Base-by-base conservation (phyloP, 2,797 vertebrate genomes). In the Synanceia verrucosa region DNA sequence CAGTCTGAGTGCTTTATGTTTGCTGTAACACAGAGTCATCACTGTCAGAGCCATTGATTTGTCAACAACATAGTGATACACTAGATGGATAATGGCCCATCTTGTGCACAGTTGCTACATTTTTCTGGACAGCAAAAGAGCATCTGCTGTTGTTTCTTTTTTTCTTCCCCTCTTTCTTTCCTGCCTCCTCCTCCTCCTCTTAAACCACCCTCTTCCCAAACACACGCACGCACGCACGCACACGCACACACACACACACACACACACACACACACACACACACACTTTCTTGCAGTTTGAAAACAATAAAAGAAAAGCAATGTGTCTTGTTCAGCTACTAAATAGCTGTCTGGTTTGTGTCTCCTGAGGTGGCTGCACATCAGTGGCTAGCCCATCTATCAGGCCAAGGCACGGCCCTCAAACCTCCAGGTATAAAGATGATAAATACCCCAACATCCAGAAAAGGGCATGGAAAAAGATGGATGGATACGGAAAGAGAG, bases 321-420 rank as follows among this genome's bases (percentile, higher is more conserved):
- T 93, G 92, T 91, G 92, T 94, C 93, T 94, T 93, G 90, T 89
- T 93, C 92, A 91, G 90, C 79, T 90, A 86, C 92, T 94, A 93
- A 95, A 95, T 93, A 93, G 92, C 91, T 92, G 93, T 94, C 93
- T 93, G 88, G 87, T 91, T 89, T 87, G 89, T 84, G 91, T 91
- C 91, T 92, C 90, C 89, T 83, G 89, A 93, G 92, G 92, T 91
- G 91, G 92, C 82, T 91, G 89, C 92, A 91, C 92, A 92, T 91
- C 91, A 91, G 79, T 88, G 89, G 78, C 82, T 78, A 43, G 78
- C 80, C 86, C 92, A 93, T 94, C 92, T 91, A 92, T 94, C 93
- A 93, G 90, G 39, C 70, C 85, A 79, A 77, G 69, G 79, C 81
- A 74, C 31, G 70, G 86, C 82, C 85, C 86, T 91, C 88, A 91